A percentile compares a stretch with the other conserved stretches of the same genome.
Evolutionary conservation across 2,888 invertebrate genomes (phyloP).

Genomic region (Hirtodrosophila histrioides): DNA sequence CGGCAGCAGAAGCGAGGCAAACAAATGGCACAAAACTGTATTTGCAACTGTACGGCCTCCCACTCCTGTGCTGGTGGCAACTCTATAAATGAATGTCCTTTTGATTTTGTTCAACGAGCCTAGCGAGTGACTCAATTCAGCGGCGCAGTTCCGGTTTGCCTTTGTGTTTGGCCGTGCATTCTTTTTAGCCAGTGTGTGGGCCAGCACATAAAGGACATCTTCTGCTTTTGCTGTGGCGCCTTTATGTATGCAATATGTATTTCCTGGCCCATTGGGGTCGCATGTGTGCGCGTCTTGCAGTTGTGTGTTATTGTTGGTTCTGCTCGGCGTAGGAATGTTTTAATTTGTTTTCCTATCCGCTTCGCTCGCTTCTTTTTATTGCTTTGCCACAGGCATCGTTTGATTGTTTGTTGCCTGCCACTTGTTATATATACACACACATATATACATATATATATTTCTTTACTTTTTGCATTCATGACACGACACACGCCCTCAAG

Average conservation of each 20-base stretch:
- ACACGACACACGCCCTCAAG: constrained; percentile 74
- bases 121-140: constrained; percentile 80
- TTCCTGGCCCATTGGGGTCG: constrained; percentile 34
- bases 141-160: constrained; percentile 57
- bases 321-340: constrained; percentile 76
- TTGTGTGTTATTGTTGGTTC: constrained; percentile 6
- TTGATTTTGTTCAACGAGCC: constrained; percentile 82
- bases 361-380: constrained; percentile 75
- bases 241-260: constrained; percentile 58
- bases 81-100: constrained; percentile 81
- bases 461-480: constrained; percentile 71
- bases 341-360: constrained; percentile 80
- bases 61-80: constrained; percentile 29
- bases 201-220: constrained; percentile 36
- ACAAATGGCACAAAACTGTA: constrained; percentile 78
- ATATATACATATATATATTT: constrained; percentile 13
- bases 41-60: constrained; percentile 70
- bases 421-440: constrained; percentile 53
- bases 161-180: constrained; percentile 59
- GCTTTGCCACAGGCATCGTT: constrained; percentile 73
- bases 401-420: constrained; percentile 75
- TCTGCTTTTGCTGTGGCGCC: constrained; percentile 39
- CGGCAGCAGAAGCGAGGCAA: constrained; percentile 48
- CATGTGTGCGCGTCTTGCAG: constrained; percentile 51
- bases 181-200: constrained; percentile 41